Conservation (phyloP, 2,888 invertebrate species). For the Leptopilina syphax region DNA sequence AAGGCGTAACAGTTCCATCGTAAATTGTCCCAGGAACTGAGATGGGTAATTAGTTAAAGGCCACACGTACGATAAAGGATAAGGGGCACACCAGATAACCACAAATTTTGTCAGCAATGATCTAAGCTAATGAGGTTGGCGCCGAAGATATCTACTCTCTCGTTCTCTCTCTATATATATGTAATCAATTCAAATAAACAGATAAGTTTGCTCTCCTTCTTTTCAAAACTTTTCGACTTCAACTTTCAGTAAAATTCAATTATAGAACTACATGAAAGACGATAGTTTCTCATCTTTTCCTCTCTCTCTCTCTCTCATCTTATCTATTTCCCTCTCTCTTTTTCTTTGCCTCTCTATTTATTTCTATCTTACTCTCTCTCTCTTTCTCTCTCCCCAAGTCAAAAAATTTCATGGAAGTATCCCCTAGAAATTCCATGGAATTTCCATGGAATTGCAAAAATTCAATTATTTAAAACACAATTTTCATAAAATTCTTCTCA, state of each 20-base stretch:
- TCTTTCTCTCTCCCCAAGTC: too few species aligned
- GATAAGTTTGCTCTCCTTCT: slow-evolving; percentile 15
- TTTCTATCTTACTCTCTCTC: too few species aligned
- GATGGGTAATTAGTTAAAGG: slow-evolving; percentile 36
- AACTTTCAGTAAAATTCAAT: not conserved
- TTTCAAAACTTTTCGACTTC: slow-evolving; percentile 1
- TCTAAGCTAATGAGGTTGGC: slow-evolving; percentile 39
- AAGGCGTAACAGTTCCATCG: slow-evolving; percentile 31
- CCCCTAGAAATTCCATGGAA: too few species aligned
- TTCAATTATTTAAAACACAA: too few species aligned
- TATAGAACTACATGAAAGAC: not conserved
- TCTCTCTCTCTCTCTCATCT: too few species aligned
- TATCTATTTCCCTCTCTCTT: too few species aligned
- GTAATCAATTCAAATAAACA: slow-evolving; percentile 22
- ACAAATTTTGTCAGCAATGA: slow-evolving; percentile 41
- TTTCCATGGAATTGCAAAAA: too few species aligned
- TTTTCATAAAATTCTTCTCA: too few species aligned
- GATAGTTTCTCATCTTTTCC: too few species aligned
- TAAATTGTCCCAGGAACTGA: slow-evolving; percentile 30
- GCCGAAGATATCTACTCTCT: slow-evolving; percentile 20
- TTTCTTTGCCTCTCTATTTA: too few species aligned
- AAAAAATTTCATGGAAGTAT: too few species aligned
- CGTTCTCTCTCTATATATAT: not conserved
- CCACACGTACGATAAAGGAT: slow-evolving; percentile 39
- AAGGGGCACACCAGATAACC: slow-evolving; percentile 37